These are phyloP conservation scores for Schlechtendalia chinensis DNA, from an alignment of 1,140 invertebrate genomes.

Conservation along the genomic window DNA sequence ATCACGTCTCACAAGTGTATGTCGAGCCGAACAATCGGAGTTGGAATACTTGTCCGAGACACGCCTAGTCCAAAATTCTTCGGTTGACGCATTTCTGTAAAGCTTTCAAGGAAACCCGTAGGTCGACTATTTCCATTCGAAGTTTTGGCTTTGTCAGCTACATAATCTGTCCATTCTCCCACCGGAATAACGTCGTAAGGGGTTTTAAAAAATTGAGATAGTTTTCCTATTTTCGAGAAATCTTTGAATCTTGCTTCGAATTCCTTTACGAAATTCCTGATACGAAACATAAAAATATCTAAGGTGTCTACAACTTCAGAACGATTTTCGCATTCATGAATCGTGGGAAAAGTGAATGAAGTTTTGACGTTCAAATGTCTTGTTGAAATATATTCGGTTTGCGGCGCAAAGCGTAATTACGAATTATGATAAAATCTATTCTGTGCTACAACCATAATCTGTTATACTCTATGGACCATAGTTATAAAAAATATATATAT, in stretches of 20 bases:
- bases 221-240: conserved; percentile 14
- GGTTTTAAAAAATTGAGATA: conserved; percentile 16
- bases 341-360: too few relatives aligned
- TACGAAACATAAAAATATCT: conserved; percentile 9
- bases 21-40: background rate
- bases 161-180: background rate
- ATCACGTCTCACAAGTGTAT: background rate
- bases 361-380: too few relatives aligned
- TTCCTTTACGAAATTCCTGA: conserved; percentile 9
- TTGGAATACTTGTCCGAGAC: background rate
- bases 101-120: background rate
- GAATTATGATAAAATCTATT: too few relatives aligned
- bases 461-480: too few relatives aligned
- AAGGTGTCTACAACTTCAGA: background rate
- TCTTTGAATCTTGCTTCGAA: conserved; percentile 18
- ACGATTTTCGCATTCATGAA: background rate
- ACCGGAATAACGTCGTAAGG: background rate
- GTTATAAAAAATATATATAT: too few relatives aligned
- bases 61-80: background rate
- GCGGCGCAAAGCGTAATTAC: too few relatives aligned
- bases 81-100: background rate
- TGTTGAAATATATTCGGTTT: too few relatives aligned
- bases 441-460: too few relatives aligned
- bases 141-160: background rate
- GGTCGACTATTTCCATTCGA: background rate